Conservation (phyloP, 2,113 vertebrate species). For the Hyaena hyaena region DNA sequence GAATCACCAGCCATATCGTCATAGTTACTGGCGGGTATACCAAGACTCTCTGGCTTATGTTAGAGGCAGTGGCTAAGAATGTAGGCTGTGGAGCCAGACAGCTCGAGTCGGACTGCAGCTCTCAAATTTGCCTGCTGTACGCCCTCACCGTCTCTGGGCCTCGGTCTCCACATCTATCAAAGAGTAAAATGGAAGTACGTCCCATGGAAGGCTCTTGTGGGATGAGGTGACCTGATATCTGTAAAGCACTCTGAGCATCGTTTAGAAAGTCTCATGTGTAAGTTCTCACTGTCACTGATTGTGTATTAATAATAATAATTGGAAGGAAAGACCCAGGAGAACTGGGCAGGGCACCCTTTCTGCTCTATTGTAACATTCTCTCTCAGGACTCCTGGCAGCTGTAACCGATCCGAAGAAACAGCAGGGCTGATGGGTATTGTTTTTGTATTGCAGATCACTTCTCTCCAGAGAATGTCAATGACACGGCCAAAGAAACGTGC, state of each 20-base stretch:
- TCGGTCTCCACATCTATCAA: neutral
- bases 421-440: neutral
- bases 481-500: conserved; percentile 98
- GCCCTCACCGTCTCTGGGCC: neutral
- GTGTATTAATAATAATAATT: neutral
- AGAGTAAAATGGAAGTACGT: neutral
- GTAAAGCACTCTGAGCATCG: neutral
- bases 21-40: neutral
- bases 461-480: conserved; percentile 93
- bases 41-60: neutral
- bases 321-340: neutral
- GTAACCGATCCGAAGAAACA: neutral
- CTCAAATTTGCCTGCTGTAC: neutral
- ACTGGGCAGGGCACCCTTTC: no score
- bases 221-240: neutral
- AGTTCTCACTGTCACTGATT: fast-evolving
- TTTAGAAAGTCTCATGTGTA: neutral
- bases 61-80: neutral
- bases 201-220: neutral
- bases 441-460: conserved; percentile 90
- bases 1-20: neutral
- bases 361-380: neutral
- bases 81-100: neutral
- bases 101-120: neutral
- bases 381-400: neutral